Evolutionary conservation across 2,888 invertebrate species (phyloP).

Genomic region (Apoda limacodes): DNA sequence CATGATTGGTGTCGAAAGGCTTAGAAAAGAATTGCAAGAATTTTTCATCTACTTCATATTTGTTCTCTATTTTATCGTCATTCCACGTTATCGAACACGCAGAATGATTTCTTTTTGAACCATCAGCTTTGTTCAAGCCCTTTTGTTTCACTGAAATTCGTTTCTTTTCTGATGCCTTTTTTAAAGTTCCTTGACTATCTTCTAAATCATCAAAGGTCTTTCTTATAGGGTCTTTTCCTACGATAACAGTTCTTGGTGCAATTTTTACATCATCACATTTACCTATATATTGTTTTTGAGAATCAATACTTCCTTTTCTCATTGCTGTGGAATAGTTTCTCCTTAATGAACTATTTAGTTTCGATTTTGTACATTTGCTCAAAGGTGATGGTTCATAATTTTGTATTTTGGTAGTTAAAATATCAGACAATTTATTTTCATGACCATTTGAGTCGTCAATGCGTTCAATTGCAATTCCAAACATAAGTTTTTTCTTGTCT

Average conservation of each 20-base stretch:
- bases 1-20: slow-evolving; percentile 24
- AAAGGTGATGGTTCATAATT: slow-evolving; percentile 16
- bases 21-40: slow-evolving; percentile 45
- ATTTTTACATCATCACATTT: slow-evolving; percentile 6
- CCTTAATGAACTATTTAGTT: slow-evolving; percentile 18
- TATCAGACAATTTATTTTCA: slow-evolving; percentile 23
- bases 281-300: too few relatives aligned
- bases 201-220: slow-evolving; percentile 11
- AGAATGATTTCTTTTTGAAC: slow-evolving; percentile 51
- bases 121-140: slow-evolving; percentile 28
- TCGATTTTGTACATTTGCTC: slow-evolving; percentile 22
- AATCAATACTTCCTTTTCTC: too few relatives aligned
- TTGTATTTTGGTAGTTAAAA: slow-evolving; percentile 22
- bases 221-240: too few relatives aligned
- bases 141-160: slow-evolving; percentile 26
- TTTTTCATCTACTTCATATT: slow-evolving; percentile 46
- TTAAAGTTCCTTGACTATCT: slow-evolving; percentile 10
- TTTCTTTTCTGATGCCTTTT: slow-evolving; percentile 19
- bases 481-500: slow-evolving; percentile 71
- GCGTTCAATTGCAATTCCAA: slow-evolving; percentile 42
- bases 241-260: too few relatives aligned
- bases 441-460: slow-evolving; percentile 33
- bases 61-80: slow-evolving; percentile 41
- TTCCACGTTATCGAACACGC: slow-evolving; percentile 64
- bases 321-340: slow-evolving; percentile 26